Base-by-base conservation (phyloP, 2,888 invertebrate genomes). In the Lymantria dispar region DNA sequence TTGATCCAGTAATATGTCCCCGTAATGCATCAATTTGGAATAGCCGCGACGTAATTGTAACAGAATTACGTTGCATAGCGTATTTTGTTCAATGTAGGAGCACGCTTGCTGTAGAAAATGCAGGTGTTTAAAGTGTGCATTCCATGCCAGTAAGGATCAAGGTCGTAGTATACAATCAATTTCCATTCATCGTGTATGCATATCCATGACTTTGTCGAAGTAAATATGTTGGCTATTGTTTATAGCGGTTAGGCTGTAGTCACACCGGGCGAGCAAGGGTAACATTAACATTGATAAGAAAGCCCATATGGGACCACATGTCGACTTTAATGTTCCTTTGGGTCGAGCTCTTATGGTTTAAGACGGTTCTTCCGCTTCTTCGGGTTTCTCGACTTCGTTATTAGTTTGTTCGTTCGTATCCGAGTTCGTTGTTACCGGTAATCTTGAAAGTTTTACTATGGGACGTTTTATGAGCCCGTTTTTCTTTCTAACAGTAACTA, bases 121-220 rank as follows among this genome's bases (percentile, higher is more conserved):
- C 30, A 33, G 7, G 40, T 47, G 8, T 1, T 0, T 7, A 39
- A 12, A 8, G 33, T 33, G 8, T 8, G 9, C 10, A 10, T 10
- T 8, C 46, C 40, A 22, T 45, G 37, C 12, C 12, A 11, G 14
- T 45, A 45, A 3, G 45, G 45, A 12, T 7, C 7, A 7, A 14
- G 30, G 31, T 46, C 40, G 30, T 40, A 46, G 14, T 46, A 46
- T 13, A 40, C 29, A 38, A 45, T 38, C 13, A 46, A 22, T 9
- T 11, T 12, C 46, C 46, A 46, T 11, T 40, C 31, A 31, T 46
- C 46, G 30, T 40, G 15, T 13, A 46, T 40, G 46, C 40, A 46
- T 46, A 8, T 45, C 30, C 8, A 38, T 9, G 7, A 39, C 22
- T 39, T 45, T 30, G 8, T 37, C 37, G 29, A 38, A 37, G 39